Evolutionary conservation across 2,888 invertebrate species (phyloP), one percentile per base, ranked within the genome.

Genomic region (Eupithecia subumbrata): DNA sequence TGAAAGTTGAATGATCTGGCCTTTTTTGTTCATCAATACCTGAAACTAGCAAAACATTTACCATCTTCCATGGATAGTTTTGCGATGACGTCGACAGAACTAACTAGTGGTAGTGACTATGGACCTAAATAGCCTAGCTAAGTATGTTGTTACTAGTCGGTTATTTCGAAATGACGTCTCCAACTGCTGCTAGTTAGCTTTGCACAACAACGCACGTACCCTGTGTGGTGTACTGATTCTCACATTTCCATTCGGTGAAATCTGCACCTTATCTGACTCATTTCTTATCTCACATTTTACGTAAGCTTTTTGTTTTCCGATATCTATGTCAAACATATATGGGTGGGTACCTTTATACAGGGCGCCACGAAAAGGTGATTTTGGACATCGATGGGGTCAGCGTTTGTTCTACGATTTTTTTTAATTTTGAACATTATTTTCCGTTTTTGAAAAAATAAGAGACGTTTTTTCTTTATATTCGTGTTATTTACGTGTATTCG

Each of bases 161-260:
- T 73, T 52, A 86, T 93, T 91, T 89, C 90, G 89, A 90, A 91
- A 92, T 85, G 80, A 87, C 86, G 88, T 86, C 86, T 86, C 75
- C 70, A 71, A 73, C 76, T 72, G 75, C 78, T 87, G 88, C 75
- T 73, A 86, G 86, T 87, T 86, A 84, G 82, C 82, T 88, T 90
- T 89, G 84, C 90, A 87, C 89, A 91, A 90, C 86, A 78, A 22
- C 71, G 34, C 37, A 18, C 72, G 18, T 48, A 48, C 48, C 68
- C 76, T 82, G 80, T 84, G 79, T 82, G 84, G 82, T 86, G 87
- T 83, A 82, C 87, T 84, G 83, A 84, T 90, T 91, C 91, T 85
- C 91, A 89, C 85, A 85, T 81, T 81, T 76, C 76, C 79, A 75
- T 67, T 72, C 69, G 73, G 72, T 76, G 76, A 79, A 78, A 76